Evolutionary conservation across 2,113 vertebrate species (phyloP), one percentile per base, ranked within the genome.

Genomic region (Centrocercus urophasianus): DNA sequence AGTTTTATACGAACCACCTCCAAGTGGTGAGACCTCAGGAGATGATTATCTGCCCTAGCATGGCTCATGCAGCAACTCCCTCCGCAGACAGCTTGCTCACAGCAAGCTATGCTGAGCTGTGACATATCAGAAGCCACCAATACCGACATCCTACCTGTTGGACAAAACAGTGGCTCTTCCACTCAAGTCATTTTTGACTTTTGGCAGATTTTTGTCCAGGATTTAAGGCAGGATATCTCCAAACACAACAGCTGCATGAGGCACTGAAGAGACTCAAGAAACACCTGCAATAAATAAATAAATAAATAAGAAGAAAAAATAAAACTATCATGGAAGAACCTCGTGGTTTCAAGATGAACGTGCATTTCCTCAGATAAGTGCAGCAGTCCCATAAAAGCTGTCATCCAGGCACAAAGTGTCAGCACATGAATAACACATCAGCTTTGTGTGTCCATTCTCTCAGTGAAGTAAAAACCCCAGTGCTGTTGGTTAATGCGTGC

Each of bases 181-280:
- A 12, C 64, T 96, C 96, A 96, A 72, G 92, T 83, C 95, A 96
- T 96, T 91, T 83, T 90, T 20, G 42, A 56, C 79, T 66, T 36
- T 54, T 66, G 12, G 85, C 24, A 85, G 59, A 38, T 59, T 81
- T 85, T 86, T 72, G 81, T 86, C 76, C 0, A 0, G 73, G 24
- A 7, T 5, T 28, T 93, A 86, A 66, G 34, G 79, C 79, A 74
- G 64, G 69, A 52, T 70, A 80, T 56, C 43, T 36, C 65, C 64
- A 93, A 88, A 47, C 34, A 57, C 61, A 47, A 16, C 25, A 61
- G 60, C 34, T 90, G 34, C 56, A 73, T 30, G 57, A 86, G 0
- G 7, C 25, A 20, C 54, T 28, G 69, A 86, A 74, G 57, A 86
- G 57, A 43, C 38, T 91, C 67, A 91, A 87, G 47, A 86, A 84